Conservation (phyloP, 2,797 vertebrate species). For the Natrix natrix region DNA sequence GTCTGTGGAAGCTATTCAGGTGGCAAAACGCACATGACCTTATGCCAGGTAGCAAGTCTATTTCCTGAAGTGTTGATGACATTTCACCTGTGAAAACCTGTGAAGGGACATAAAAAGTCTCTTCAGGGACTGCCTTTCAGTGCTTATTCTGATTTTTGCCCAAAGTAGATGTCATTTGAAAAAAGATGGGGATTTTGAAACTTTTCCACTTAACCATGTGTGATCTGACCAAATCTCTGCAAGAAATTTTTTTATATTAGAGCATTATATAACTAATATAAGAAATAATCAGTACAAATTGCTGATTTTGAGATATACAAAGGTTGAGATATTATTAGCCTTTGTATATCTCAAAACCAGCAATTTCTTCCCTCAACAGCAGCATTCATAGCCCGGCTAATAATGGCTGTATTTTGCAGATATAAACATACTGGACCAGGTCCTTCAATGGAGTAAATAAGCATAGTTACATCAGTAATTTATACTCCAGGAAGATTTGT, state of each 20-base stretch:
- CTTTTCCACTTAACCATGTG: constrained; percentile 25
- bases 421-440: not conserved
- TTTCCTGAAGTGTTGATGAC: constrained; percentile 33
- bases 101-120: constrained; percentile 31
- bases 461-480: not conserved
- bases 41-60: constrained; percentile 31
- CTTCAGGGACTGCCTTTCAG: constrained; percentile 22
- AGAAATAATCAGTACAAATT: too few relatives aligned
- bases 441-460: constrained; percentile 12
- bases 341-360: constrained; percentile 31
- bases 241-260: constrained; percentile 35
- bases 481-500: not conserved
- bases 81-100: constrained; percentile 32
- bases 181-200: constrained; percentile 26
- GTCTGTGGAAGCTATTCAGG: constrained; percentile 39
- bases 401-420: constrained; percentile 23
- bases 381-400: constrained; percentile 23
- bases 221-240: constrained; percentile 23
- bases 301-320: too few relatives aligned
- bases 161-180: constrained; percentile 20
- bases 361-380: constrained; percentile 20
- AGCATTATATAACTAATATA: not conserved
- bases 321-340: not conserved
- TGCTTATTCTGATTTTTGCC: constrained; percentile 61
- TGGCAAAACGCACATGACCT: constrained; percentile 29